phyloP scores from a whole-genome alignment of 1,140 invertebrate species.

The Halyomorpha halys region DNA sequence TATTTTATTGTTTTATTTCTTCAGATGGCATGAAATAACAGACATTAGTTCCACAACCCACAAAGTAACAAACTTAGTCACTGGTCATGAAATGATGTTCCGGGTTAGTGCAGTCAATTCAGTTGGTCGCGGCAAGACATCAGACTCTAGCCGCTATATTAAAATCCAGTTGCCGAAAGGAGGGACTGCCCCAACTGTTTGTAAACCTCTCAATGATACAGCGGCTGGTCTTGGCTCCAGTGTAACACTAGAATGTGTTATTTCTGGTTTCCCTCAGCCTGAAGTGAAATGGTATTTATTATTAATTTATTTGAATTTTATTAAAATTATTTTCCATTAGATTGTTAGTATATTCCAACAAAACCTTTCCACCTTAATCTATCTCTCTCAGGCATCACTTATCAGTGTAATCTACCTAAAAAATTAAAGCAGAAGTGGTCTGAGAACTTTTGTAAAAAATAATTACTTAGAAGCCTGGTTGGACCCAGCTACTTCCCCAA shows the following conservation, averaged over 20 bases:
- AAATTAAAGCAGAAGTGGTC: too few species aligned
- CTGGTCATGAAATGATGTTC: constrained; percentile 61
- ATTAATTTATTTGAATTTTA: neutral
- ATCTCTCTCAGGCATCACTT: too few species aligned
- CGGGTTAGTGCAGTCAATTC: constrained; percentile 65
- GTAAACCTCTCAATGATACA: constrained; percentile 51
- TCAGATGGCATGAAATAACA: constrained; percentile 54
- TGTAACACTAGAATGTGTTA: constrained; percentile 59
- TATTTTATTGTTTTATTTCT: neutral
- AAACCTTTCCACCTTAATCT: too few species aligned
- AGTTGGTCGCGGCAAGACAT: constrained; percentile 52
- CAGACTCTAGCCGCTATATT: constrained; percentile 46
- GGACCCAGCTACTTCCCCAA: too few species aligned
- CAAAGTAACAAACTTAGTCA: constrained; percentile 52
- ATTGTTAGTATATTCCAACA: too few species aligned
- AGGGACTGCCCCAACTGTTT: constrained; percentile 47
- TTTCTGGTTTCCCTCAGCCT: constrained; percentile 74
- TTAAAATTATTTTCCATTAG: neutral
- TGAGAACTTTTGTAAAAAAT: too few species aligned
- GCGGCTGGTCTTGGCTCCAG: constrained; percentile 45
- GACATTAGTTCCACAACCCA: constrained; percentile 53
- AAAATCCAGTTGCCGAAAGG: constrained; percentile 42
- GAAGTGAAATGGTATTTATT: constrained; percentile 61
- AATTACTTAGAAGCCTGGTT: too few species aligned
- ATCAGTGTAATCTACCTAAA: too few species aligned